Conservation (phyloP, 2,113 vertebrate species). For the Bolborhynchus lineola region DNA sequence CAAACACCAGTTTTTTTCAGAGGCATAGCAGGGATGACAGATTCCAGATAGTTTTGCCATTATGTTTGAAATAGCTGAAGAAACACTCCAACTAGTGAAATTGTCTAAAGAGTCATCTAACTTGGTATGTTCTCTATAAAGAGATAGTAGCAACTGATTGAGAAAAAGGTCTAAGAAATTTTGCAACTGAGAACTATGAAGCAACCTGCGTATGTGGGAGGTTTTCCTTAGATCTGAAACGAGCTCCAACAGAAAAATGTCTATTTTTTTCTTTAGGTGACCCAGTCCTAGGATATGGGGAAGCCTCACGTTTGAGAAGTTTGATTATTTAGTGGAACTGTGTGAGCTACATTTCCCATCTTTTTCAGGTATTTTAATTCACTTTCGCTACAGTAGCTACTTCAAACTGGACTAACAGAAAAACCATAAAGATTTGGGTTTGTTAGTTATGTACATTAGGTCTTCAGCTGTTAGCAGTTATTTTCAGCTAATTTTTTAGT, state of each 20-base stretch:
- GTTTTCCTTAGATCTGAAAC: neutral
- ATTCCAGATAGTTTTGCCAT: neutral
- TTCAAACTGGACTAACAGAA: neutral
- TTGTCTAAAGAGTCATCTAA: neutral
- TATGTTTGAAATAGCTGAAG: neutral
- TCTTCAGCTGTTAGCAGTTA: neutral
- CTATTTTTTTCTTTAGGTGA: neutral
- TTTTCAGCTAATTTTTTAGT: neutral
- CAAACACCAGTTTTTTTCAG: neutral
- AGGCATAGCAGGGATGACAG: neutral
- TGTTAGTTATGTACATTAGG: neutral
- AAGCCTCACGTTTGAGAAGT: neutral
- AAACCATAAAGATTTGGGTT: neutral
- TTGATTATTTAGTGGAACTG: neutral
- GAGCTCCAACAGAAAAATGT: neutral
- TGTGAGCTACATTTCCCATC: neutral
- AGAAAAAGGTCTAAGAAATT: constrained; percentile 39
- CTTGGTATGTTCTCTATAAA: neutral
- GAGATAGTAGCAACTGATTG: neutral
- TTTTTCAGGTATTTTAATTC: neutral
- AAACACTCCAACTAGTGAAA: neutral
- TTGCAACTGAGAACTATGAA: constrained; percentile 8
- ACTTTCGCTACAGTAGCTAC: neutral
- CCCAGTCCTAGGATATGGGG: neutral
- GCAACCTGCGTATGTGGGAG: neutral